Evolutionary conservation across 2,888 invertebrate genomes (phyloP).

Genomic region (Phyllotreta cruciferae): DNA sequence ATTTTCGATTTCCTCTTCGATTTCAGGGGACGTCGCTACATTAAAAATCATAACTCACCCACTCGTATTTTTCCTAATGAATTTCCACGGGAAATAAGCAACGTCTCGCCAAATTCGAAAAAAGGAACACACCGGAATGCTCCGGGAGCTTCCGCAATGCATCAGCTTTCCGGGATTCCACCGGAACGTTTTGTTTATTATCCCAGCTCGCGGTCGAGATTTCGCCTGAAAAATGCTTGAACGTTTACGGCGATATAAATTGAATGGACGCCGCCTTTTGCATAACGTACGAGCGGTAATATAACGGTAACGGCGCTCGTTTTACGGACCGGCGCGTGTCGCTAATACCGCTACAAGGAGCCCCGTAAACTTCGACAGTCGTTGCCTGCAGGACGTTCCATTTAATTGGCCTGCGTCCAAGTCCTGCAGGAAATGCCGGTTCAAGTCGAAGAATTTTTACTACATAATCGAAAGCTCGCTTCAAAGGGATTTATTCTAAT

Average conservation of each 20-base stretch:
- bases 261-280: constrained; percentile 40
- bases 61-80: not conserved
- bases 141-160: constrained; percentile 29
- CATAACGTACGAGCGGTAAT: constrained; percentile 39
- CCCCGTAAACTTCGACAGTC: constrained; percentile 37
- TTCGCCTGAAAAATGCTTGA: constrained; percentile 38
- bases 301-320: constrained; percentile 52
- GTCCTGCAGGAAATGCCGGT: too few relatives aligned
- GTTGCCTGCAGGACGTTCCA: constrained; percentile 20
- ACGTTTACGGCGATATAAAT: constrained; percentile 42
- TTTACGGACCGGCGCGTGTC: constrained; percentile 49
- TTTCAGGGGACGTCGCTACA: too few relatives aligned
- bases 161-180: constrained; percentile 22
- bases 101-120: not conserved
- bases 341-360: constrained; percentile 47
- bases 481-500: constrained; percentile 13
- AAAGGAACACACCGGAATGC: constrained; percentile 21
- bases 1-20: too few relatives aligned
- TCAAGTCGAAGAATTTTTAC: too few relatives aligned
- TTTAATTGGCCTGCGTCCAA: constrained; percentile 27
- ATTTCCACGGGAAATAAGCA: not conserved
- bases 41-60: too few relatives aligned
- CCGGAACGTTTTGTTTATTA: constrained; percentile 29
- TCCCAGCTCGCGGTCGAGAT: constrained; percentile 19
- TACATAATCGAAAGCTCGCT: too few relatives aligned